Conservation (phyloP, 2,888 invertebrate species). For the Hydrotaea diabolus region DNA sequence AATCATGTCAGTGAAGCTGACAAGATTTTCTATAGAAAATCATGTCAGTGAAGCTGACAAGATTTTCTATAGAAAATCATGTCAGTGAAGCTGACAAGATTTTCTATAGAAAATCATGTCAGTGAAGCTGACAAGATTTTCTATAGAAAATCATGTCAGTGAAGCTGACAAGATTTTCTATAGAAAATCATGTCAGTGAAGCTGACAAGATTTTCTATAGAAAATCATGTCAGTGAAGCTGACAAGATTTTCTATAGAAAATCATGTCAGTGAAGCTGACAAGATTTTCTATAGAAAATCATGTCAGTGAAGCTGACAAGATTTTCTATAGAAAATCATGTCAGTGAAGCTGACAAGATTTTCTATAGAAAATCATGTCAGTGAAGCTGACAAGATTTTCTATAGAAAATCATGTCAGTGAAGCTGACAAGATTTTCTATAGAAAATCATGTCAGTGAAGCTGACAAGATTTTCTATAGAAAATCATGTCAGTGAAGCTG, state of each 20-base stretch:
- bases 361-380: neutral
- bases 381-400: neutral
- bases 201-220: neutral
- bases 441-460: neutral
- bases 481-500: neutral
- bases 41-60: neutral
- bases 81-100: neutral
- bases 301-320: neutral
- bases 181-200: too few relatives aligned
- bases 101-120: neutral
- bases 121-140: neutral
- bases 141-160: neutral
- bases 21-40: conserved; percentile 5
- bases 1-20: neutral
- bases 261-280: neutral
- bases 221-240: neutral
- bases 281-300: neutral
- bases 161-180: neutral
- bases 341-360: neutral
- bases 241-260: conserved; percentile 16
- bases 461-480: neutral
- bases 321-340: conserved; percentile 1
- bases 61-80: neutral
- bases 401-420: neutral
- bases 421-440: neutral